Percentiles rank a stretch among this genome's conserved stretches.
Conservation (phyloP, 2,113 vertebrate species). For the Numenius arquata region DNA sequence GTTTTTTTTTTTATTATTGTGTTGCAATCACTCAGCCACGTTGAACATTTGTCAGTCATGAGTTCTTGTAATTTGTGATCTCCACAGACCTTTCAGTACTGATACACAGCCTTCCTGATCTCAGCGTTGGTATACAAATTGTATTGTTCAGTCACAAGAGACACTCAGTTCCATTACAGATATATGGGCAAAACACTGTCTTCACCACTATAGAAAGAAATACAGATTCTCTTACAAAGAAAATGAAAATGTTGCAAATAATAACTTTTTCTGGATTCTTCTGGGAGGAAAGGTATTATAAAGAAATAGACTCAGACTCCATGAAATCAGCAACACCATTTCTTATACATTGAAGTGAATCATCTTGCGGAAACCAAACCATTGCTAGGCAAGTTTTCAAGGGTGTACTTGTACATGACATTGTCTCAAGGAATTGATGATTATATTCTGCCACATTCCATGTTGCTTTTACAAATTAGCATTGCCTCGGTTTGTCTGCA, state of each 20-base stretch:
- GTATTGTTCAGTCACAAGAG: neutral
- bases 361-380: neutral
- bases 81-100: neutral
- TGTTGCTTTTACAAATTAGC: slow-evolving; percentile 18
- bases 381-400: slow-evolving; percentile 24
- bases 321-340: neutral
- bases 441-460: neutral
- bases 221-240: neutral
- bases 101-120: neutral
- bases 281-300: neutral
- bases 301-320: neutral
- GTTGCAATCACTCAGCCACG: neutral
- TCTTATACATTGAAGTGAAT: neutral
- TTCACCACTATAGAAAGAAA: neutral
- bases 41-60: neutral
- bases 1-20: neutral
- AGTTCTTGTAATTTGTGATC: neutral
- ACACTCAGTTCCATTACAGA: neutral
- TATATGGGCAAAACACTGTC: neutral
- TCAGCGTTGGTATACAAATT: neutral
- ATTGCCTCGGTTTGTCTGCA: slow-evolving; percentile 39
- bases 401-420: neutral
- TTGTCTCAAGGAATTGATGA: neutral
- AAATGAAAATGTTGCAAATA: neutral
- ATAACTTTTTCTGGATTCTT: neutral